Conservation (phyloP, 2,888 invertebrate species). For the Petrolisthes cinctipes region DNA sequence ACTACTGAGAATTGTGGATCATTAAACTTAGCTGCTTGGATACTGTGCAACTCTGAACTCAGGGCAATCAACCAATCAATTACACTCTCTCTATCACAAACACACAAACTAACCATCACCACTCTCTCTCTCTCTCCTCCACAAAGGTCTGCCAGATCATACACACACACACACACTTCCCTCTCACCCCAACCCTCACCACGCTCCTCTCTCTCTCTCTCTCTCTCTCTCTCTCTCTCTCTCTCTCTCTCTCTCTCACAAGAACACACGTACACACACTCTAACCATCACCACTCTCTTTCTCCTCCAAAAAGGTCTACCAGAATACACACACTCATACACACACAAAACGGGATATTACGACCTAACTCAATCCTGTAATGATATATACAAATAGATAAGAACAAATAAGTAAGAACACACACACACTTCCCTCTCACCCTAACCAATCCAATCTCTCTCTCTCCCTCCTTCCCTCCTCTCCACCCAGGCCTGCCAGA, state of each 20-base stretch:
- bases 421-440: too few species aligned
- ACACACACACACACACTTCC: too few species aligned
- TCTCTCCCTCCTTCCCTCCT: neutral
- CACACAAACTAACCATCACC: too few species aligned
- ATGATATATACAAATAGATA: neutral
- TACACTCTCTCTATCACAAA: too few species aligned
- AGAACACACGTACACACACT: neutral
- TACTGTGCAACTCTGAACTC: too few species aligned
- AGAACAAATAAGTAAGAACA: too few species aligned
- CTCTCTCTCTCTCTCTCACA: neutral
- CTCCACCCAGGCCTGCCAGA: slow-evolving; percentile 75
- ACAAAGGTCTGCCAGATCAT: neutral
- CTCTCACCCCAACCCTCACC: neutral
- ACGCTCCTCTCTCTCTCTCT: neutral
- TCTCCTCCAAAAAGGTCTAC: too few species aligned
- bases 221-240: slow-evolving; percentile 19
- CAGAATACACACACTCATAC: neutral
- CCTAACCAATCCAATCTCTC: too few species aligned
- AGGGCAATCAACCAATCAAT: too few species aligned
- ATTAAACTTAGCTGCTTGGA: too few species aligned
- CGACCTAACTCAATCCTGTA: neutral
- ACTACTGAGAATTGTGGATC: too few species aligned
- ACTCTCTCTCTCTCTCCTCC: slow-evolving; percentile 21
- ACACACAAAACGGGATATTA: neutral
- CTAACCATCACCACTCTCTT: neutral